phyloP scores from a whole-genome alignment of 2,113 vertebrate genomes.

The Ophiodon elongatus region DNA sequence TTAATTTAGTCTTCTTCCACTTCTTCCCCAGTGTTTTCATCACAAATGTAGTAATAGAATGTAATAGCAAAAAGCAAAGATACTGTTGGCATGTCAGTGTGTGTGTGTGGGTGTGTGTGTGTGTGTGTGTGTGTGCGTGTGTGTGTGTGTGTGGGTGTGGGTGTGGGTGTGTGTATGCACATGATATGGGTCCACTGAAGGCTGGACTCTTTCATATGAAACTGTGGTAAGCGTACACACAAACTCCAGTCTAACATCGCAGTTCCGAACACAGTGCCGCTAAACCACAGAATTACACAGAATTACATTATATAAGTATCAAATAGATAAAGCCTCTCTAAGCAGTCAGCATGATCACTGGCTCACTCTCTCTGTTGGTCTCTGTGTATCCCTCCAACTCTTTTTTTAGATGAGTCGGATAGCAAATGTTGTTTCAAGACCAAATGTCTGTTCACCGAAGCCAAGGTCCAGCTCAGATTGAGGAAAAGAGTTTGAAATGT shows the following conservation, averaged over 20 bases:
- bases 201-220: constrained; percentile 20
- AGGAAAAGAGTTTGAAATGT: neutral
- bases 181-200: neutral
- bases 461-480: neutral
- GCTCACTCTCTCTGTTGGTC: neutral
- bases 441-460: neutral
- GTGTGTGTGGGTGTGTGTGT: neutral
- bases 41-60: constrained; percentile 56
- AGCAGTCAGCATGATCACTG: neutral
- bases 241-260: neutral
- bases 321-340: constrained; percentile 36
- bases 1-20: constrained; percentile 32
- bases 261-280: neutral
- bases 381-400: neutral
- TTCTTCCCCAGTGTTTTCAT: constrained; percentile 39
- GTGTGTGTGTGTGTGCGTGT: neutral
- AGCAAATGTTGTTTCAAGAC: constrained; percentile 20
- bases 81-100: constrained; percentile 20
- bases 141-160: neutral
- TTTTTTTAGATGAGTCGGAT: constrained; percentile 10
- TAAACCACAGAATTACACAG: constrained; percentile 35
- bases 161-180: neutral
- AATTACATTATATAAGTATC: constrained; percentile 40
- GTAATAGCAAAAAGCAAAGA: constrained; percentile 44
- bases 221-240: constrained; percentile 24